Base-by-base conservation (phyloP, 2,888 invertebrate species). In the Erebia epiphron region DNA sequence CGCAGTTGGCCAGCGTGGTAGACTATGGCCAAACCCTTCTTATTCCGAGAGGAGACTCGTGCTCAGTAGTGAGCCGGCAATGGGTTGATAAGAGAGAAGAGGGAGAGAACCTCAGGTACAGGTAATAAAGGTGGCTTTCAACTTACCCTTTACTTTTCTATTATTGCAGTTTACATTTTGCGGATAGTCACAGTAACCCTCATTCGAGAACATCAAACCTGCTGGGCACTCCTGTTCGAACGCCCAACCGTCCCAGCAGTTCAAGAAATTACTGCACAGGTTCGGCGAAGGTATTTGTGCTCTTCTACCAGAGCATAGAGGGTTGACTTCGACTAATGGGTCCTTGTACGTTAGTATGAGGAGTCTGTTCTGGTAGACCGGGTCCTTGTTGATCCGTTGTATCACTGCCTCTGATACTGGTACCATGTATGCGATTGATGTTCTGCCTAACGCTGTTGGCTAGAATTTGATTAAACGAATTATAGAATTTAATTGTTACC, bases 241-340 rank as follows among this genome's bases (percentile, higher is more conserved):
- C 0, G 94, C 95, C 76, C 94, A 92, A 0, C 95, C 96, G 77
- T 96, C 95, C 96, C 96, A 96, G 81, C 96, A 96, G 83, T 96
- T 96, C 14, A 96, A 79, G 82, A 95, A 96, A 78, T 94, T 95
- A 57, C 94, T 94, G 79, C 96, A 96, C 7, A 92, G 84, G 43
- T 84, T 90, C 0, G 93, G 90, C 11, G 95, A 95, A 0, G 95
- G 94, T 75, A 95, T 95, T 81, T 96, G 96, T 2, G 95, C 94
- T 62, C 95, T 88, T 46, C 92, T 90, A 11, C 90, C 88, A 46
- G 88, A 79, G 72, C 95, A 95, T 0, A 88, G 77, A 0, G 87
- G 79, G 74, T 88, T 89, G 0, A 83, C 83, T 68, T 87, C 85
- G 0, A 92, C 83, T 0, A 84, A 68, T 0, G 89, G 83, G 7